Base-by-base conservation (phyloP, 2,113 vertebrate species). In the Entosphenus tridentatus region DNA sequence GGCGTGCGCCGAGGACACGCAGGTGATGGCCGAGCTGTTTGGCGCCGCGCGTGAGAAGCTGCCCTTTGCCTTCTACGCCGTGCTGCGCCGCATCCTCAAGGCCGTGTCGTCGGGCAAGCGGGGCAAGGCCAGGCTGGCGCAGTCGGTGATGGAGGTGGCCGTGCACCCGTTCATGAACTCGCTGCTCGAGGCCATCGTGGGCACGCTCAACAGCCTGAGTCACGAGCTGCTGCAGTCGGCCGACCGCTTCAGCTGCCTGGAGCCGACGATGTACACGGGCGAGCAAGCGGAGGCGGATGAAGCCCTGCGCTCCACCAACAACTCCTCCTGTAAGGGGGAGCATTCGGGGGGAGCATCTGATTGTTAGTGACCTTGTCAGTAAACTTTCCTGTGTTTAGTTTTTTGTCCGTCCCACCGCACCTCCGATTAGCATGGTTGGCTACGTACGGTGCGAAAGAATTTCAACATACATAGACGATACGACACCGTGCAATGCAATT, bases 171-270 rank as follows among this genome's bases (percentile, higher is more conserved):
- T 21, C 10, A 16, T 65, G n/a, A 9, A n/a, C 10, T n/a, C n/a
- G n/a, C 62, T 65, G n/a, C 62, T 65, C n/a, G 62, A 65, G 21
- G 62, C 62, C 10, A 65, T 65, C 62, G 62, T 65, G n/a, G 62
- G n/a, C n/a, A 65, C 62, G 8, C 21, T 65, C n/a, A 65, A 65
- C 62, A 65, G 62, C 62, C 21, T 65, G 10, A 65, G 62, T 11
- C 62, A 65, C 8, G 62, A 65, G 21, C 62, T 65, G 62, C 62
- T 65, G 9, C 62, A 16, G n/a, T 65, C 62, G 10, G 62, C 62
- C n/a, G n/a, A 65, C n/a, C 62, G 62, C 62, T 65, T 65, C 62
- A 65, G 62, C 10, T 65, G n/a, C 62, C 62, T 65, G n/a, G 62
- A 65, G 62, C 62, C 62, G 9, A 16, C 62, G n/a, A 16, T 65